Percentiles rank a stretch among this genome's conserved stretches.
phyloP scores from a whole-genome alignment of 2,888 invertebrate species.

The Drosophila glabriapex region DNA sequence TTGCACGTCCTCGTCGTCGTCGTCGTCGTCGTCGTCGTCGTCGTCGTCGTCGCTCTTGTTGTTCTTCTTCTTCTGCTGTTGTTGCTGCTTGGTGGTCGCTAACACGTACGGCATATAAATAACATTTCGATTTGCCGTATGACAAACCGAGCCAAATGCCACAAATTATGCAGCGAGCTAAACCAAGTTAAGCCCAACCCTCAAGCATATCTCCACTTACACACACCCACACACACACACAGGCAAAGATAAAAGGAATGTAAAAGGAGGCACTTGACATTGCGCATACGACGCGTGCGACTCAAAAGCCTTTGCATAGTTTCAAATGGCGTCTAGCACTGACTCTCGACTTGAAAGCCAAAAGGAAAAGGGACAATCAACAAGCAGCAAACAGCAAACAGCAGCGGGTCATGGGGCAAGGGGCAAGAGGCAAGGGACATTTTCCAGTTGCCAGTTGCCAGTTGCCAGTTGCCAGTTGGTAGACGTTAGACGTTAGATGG shows the following conservation, averaged over 20 bases:
- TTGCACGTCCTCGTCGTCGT: slow-evolving; percentile 55
- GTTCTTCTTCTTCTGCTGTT: slow-evolving; percentile 5
- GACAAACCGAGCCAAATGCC: slow-evolving; percentile 72
- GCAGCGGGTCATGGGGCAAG: background rate
- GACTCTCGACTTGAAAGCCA: slow-evolving; percentile 19
- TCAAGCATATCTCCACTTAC: background rate
- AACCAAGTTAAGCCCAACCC: background rate
- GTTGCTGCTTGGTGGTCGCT: slow-evolving; percentile 42
- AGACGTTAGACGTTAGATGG: background rate
- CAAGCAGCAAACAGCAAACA: background rate
- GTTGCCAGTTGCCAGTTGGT: too few species aligned
- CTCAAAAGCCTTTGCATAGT: slow-evolving; percentile 39
- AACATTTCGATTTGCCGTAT: slow-evolving; percentile 80
- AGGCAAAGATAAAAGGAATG: slow-evolving; percentile 51
- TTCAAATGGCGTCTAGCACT: slow-evolving; percentile 34
- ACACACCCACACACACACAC: slow-evolving; percentile 1
- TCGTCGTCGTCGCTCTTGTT: background rate
- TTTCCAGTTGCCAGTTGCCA: too few species aligned
- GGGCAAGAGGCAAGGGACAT: too few species aligned
- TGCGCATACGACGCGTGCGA: slow-evolving; percentile 58
- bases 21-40: background rate
- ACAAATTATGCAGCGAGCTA: slow-evolving; percentile 69
- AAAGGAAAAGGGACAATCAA: background rate
- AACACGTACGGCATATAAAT: slow-evolving; percentile 77
- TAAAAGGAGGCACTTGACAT: slow-evolving; percentile 52